Percentiles rank a stretch among this genome's conserved stretches.
phyloP scores from a whole-genome alignment of 2,888 invertebrate genomes.

The Seira ritae region DNA sequence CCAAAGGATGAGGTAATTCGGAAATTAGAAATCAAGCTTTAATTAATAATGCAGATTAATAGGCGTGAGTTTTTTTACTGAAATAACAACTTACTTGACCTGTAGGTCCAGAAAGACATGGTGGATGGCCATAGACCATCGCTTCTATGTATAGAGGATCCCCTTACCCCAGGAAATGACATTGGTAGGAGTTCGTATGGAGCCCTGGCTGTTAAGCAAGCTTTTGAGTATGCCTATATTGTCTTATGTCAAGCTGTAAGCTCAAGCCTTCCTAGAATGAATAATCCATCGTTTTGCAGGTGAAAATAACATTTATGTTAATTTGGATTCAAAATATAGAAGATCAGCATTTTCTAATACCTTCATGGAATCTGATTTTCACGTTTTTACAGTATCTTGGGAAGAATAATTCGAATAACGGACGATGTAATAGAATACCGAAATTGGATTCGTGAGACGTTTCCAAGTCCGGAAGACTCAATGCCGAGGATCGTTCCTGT shows the following conservation, averaged over 20 bases:
- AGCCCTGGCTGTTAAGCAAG: conserved; percentile 91
- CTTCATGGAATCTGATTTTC: conserved; percentile 13
- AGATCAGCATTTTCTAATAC: too few species aligned
- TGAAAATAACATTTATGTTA: conserved; percentile 69
- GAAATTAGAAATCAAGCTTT: neutral
- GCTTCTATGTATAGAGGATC: conserved; percentile 97
- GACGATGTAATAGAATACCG: conserved; percentile 91
- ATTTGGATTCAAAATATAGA: too few species aligned
- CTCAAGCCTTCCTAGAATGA: conserved; percentile 77
- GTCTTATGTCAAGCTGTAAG: conserved; percentile 87
- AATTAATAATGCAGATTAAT: conserved; percentile 23
- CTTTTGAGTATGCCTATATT: conserved; percentile 97
- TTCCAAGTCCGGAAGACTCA: conserved; percentile 74
- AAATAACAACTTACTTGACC: neutral
- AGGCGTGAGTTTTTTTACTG: neutral
- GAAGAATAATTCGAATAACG: conserved; percentile 93
- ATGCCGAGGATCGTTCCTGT: conserved; percentile 54
- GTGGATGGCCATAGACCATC: conserved; percentile 90
- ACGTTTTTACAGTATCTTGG: conserved; percentile 84
- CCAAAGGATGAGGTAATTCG: conserved; percentile 89
- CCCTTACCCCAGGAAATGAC: conserved; percentile 96
- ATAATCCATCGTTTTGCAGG: conserved; percentile 78
- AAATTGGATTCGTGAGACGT: conserved; percentile 81
- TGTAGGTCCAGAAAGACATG: conserved; percentile 91
- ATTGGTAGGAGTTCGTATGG: conserved; percentile 97